phyloP scores from a whole-genome alignment of 2,888 invertebrate species.

The Podabrus alpinus region DNA sequence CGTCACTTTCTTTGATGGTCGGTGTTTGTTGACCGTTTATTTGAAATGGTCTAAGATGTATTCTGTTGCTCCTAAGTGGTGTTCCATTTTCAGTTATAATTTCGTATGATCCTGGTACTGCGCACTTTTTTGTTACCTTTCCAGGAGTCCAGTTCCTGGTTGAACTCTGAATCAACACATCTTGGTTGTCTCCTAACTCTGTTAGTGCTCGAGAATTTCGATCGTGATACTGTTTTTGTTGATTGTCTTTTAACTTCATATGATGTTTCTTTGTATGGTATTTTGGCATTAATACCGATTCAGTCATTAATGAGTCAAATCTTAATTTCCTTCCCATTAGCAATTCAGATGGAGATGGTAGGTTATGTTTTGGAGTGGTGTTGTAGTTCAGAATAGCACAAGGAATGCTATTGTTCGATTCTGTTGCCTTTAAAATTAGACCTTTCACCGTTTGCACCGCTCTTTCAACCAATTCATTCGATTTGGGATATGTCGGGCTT shows the following conservation, averaged over 20 bases:
- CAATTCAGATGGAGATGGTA: constrained; percentile 34
- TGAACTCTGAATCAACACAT: no score
- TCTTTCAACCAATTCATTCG: constrained; percentile 37
- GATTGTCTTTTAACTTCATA: neutral
- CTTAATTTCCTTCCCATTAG: constrained; percentile 38
- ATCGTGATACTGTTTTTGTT: constrained; percentile 3
- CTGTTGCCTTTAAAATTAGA: constrained; percentile 25
- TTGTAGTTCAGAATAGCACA: constrained; percentile 34
- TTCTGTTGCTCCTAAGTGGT: no score
- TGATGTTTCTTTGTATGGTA: neutral
- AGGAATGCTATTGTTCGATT: constrained; percentile 34
- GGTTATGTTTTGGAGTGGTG: constrained; percentile 34
- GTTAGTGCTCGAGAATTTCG: no score
- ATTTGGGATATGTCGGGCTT: constrained; percentile 32
- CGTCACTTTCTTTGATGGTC: no score
- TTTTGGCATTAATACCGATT: constrained; percentile 16
- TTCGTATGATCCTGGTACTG: no score
- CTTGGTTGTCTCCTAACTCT: no score
- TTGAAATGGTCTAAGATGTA: no score
- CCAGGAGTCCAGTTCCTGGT: no score
- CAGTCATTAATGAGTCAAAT: constrained; percentile 27
- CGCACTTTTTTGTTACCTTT: no score
- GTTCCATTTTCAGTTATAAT: no score
- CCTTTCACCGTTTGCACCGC: constrained; percentile 37
- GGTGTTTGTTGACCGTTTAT: no score